Conservation (phyloP, 2,113 vertebrate genomes). For the Sapajus apella region DNA sequence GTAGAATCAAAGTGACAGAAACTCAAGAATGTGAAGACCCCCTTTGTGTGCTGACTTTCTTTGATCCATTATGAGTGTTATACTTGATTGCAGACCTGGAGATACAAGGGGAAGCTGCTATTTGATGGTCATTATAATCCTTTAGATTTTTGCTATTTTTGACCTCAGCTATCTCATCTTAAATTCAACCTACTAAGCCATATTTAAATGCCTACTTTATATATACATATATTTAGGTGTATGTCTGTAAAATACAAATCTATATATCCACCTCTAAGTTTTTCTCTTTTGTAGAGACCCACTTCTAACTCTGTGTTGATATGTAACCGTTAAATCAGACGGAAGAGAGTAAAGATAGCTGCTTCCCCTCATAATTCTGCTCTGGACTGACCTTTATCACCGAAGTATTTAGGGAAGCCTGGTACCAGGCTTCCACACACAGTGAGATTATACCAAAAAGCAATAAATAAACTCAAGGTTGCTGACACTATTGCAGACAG, state of each 20-base stretch:
- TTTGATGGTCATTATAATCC: not conserved
- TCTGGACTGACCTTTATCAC: conserved; percentile 19
- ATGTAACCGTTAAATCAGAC: not conserved
- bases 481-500: conserved; percentile 27
- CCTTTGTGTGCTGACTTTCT: not conserved
- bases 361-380: not conserved
- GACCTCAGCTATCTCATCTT: not conserved
- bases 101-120: not conserved
- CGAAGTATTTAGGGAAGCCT: not conserved
- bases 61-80: not conserved
- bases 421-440: conserved; percentile 30
- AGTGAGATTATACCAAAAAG: not conserved
- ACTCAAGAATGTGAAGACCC: not conserved
- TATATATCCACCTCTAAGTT: not conserved
- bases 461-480: conserved; percentile 61
- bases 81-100: not conserved
- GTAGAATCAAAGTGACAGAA: not conserved
- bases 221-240: not conserved
- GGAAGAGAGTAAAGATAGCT: not conserved
- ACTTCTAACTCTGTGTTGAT: not conserved
- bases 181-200: not conserved
- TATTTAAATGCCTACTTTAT: not conserved
- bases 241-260: not conserved
- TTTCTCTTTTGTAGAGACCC: not conserved
- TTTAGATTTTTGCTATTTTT: not conserved